Evolutionary conservation across 2,113 vertebrate genomes (phyloP).

Genomic region (Rhinolophus sinicus): DNA sequence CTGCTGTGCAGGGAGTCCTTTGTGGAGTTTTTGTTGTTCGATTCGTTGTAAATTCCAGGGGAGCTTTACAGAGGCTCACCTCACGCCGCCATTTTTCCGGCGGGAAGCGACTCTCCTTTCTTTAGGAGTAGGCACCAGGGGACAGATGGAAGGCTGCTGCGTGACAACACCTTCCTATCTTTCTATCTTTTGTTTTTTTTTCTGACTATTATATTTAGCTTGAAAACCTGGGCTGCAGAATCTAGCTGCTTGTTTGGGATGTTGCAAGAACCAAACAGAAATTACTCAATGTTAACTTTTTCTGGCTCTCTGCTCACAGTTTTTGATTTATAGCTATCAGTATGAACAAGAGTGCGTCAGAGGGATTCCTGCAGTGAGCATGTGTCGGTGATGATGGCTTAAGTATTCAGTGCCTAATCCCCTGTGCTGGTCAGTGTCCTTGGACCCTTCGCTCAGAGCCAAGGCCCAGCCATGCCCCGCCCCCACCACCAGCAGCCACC

Average conservation of each 20-base stretch:
- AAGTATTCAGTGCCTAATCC: background rate
- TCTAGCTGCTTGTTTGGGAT: background rate
- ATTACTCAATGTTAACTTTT: background rate
- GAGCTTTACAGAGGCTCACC: too few species aligned
- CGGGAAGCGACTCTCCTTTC: too few species aligned
- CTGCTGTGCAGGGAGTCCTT: too few species aligned
- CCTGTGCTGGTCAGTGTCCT: accelerated
- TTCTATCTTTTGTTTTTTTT: too few species aligned
- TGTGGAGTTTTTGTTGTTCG: too few species aligned
- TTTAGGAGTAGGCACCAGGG: too few species aligned
- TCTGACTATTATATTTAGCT: background rate
- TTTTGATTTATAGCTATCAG: background rate
- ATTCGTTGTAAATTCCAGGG: too few species aligned
- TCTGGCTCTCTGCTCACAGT: background rate
- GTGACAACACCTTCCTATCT: background rate
- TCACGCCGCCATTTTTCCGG: too few species aligned
- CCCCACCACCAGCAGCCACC: background rate
- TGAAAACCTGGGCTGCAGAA: background rate
- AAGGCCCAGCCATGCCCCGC: background rate
- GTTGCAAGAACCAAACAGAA: background rate
- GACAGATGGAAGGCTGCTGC: too few species aligned
- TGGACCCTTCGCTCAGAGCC: background rate
- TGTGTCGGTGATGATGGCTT: background rate
- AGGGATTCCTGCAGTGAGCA: background rate
- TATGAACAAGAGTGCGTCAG: background rate